A percentile compares a stretch with the other conserved stretches of the same genome.
Evolutionary conservation across 2,888 invertebrate genomes (phyloP).

Genomic region (Dryocosmus kuriphilus): DNA sequence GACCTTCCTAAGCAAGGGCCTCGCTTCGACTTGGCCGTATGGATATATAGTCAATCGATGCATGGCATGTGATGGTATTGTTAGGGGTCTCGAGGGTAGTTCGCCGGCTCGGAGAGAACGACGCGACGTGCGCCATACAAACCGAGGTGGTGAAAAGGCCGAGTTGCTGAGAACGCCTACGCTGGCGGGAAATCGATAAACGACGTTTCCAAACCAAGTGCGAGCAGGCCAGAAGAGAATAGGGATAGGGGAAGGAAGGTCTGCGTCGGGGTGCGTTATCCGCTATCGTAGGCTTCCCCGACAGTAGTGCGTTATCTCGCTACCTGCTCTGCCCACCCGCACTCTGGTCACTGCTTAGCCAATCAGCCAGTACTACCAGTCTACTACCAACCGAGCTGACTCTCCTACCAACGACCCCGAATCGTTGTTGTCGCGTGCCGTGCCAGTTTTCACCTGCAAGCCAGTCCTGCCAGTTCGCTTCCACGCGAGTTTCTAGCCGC

Average conservation of each 20-base stretch:
- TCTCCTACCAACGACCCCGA: slow-evolving; percentile 40
- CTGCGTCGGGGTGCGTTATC: slow-evolving; percentile 33
- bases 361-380: slow-evolving; percentile 9
- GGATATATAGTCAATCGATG: slow-evolving; percentile 42
- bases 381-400: not conserved
- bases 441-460: slow-evolving; percentile 39
- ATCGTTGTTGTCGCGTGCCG: slow-evolving; percentile 38
- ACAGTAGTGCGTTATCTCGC: not conserved
- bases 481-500: slow-evolving; percentile 39
- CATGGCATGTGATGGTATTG: slow-evolving; percentile 46
- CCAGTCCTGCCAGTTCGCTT: slow-evolving; percentile 24
- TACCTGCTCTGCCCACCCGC: not conserved
- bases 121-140: slow-evolving; percentile 19
- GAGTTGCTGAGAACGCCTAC: slow-evolving; percentile 52
- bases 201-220: slow-evolving; percentile 43
- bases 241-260: slow-evolving; percentile 37
- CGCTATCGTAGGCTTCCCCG: not conserved
- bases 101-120: slow-evolving; percentile 28
- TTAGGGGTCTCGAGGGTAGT: slow-evolving; percentile 46
- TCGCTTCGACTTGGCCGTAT: slow-evolving; percentile 41
- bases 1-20: slow-evolving; percentile 46
- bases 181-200: slow-evolving; percentile 59
- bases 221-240: slow-evolving; percentile 36
- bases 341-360: slow-evolving; percentile 1
- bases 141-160: slow-evolving; percentile 43